Conservation (phyloP, 2,888 invertebrate species). For the Siphonodentalium dalli region DNA sequence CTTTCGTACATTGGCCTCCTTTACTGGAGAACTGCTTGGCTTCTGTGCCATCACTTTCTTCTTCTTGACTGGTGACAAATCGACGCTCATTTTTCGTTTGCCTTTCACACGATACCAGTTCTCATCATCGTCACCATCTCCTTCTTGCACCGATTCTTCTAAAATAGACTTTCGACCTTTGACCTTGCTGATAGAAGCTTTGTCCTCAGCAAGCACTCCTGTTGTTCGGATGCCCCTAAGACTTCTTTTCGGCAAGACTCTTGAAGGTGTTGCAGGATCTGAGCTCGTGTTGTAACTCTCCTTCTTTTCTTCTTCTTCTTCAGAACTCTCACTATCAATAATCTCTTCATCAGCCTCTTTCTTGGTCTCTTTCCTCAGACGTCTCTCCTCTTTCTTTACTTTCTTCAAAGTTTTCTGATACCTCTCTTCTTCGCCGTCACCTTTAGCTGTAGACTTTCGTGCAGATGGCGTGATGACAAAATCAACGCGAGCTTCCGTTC, state of each 20-base stretch:
- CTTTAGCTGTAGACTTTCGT: no score
- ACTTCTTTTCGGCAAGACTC: conserved; percentile 38
- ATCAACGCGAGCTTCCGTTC: no score
- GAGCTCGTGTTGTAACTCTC: conserved; percentile 29
- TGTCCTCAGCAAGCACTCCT: conserved; percentile 30
- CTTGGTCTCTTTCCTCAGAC: conserved; percentile 2
- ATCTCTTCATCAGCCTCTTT: conserved; percentile 3
- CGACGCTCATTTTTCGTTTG: no score
- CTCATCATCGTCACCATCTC: conserved; percentile 3
- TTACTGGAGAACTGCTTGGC: no score
- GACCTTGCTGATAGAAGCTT: neutral
- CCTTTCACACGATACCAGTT: neutral
- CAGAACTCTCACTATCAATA: conserved; percentile 5
- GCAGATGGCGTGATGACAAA: no score
- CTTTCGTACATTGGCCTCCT: no score
- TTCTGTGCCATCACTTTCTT: no score
- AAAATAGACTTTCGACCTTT: conserved; percentile 1
- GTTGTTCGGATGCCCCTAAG: conserved; percentile 38
- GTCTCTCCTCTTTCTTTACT: conserved; percentile 11
- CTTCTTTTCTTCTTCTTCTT: conserved; percentile 15
- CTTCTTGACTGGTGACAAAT: conserved; percentile 7
- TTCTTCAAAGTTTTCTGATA: neutral
- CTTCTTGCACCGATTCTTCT: conserved; percentile 1
- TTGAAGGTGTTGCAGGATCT: conserved; percentile 6
- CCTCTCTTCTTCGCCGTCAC: no score